Evolutionary conservation across 2,797 vertebrate species (phyloP).

Genomic region (Mallotus villosus): DNA sequence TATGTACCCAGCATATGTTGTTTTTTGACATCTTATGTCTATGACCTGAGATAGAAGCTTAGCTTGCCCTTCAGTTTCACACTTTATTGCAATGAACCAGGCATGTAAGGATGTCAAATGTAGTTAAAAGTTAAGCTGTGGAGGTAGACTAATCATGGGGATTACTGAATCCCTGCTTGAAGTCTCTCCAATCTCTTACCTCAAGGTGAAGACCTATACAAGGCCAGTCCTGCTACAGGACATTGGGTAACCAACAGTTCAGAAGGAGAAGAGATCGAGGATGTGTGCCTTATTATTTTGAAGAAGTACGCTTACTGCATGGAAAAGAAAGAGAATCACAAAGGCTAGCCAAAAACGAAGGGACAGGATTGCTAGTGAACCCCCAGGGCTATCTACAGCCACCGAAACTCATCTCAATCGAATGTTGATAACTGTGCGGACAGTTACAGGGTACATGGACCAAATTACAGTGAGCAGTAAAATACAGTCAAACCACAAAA

Average conservation of each 20-base stretch:
- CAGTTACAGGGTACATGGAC: slow-evolving; percentile 71
- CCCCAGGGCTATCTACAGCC: slow-evolving; percentile 31
- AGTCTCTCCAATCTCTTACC: background rate
- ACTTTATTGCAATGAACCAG: background rate
- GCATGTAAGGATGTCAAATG: background rate
- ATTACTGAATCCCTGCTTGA: background rate
- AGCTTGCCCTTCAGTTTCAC: background rate
- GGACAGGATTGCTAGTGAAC: background rate
- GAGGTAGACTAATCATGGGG: slow-evolving; percentile 31
- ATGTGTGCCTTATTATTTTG: background rate
- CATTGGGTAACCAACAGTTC: background rate
- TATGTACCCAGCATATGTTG: slow-evolving; percentile 5
- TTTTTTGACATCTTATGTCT: background rate
- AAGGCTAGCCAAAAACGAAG: background rate
- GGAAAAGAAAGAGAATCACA: background rate
- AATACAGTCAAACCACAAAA: slow-evolving; percentile 70
- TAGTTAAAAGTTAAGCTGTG: background rate
- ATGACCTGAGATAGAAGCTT: slow-evolving; percentile 10
- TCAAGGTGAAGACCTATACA: background rate
- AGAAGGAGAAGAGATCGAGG: background rate
- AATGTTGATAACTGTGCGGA: slow-evolving; percentile 64
- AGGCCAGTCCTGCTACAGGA: background rate
- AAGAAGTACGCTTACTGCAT: background rate
- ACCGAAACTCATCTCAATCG: slow-evolving; percentile 56
- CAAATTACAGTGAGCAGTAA: slow-evolving; percentile 68